Evolutionary conservation across 2,797 vertebrate species (phyloP).

Genomic region (Brachyrhaphis roseni): DNA sequence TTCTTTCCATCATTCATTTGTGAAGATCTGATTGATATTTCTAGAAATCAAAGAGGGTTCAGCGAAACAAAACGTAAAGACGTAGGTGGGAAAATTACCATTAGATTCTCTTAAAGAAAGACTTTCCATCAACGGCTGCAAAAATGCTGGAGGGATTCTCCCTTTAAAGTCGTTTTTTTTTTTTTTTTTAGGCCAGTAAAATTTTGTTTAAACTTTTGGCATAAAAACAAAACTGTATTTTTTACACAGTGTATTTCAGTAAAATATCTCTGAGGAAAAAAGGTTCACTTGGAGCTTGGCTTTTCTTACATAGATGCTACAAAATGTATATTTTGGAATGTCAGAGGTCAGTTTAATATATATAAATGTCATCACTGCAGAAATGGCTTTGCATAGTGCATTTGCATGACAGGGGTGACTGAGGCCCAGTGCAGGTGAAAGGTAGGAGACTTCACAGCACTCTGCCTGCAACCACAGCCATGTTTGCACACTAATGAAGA

Average conservation of each 20-base stretch:
- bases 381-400: conserved; percentile 73
- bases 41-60: not conserved
- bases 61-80: not conserved
- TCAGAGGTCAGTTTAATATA: conserved; percentile 1
- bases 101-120: not conserved
- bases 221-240: not conserved
- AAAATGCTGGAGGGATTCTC: not conserved
- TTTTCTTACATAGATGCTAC: not conserved
- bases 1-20: not conserved
- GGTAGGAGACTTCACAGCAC: conserved; percentile 18
- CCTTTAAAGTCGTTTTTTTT: not conserved
- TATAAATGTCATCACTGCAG: conserved; percentile 9
- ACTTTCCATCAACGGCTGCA: not conserved
- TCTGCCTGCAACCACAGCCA: conserved; percentile 4
- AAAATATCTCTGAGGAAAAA: not conserved
- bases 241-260: not conserved
- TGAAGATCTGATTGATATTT: not conserved
- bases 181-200: not conserved
- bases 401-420: conserved; percentile 70
- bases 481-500: not conserved
- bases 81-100: not conserved
- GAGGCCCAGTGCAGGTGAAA: conserved; percentile 8
- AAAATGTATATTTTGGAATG: too few relatives aligned
- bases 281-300: not conserved
- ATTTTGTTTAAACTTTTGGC: not conserved